Percentiles rank a stretch among this genome's conserved stretches.
Conservation (phyloP, 2,113 vertebrate species). For the Maccullochella peelii region DNA sequence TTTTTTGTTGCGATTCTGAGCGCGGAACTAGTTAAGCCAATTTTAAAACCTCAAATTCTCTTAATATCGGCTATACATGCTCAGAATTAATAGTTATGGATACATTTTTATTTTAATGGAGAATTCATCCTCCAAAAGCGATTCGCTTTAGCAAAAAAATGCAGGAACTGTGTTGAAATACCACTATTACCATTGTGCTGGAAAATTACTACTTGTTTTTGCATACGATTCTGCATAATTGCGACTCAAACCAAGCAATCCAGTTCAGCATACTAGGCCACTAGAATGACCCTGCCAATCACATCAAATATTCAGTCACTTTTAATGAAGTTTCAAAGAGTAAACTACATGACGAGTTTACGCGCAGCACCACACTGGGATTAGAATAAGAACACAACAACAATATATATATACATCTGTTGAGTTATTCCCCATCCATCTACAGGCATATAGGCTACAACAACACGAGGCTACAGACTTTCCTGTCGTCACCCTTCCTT, state of each 20-base stretch:
- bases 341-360: constrained; percentile 36
- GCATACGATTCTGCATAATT: neutral
- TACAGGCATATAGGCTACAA: neutral
- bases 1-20: neutral
- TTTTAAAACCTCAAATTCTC: neutral
- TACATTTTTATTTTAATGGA: neutral
- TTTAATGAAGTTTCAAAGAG: constrained; percentile 41
- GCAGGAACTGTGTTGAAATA: constrained; percentile 4
- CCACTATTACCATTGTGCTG: neutral
- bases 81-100: neutral
- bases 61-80: no score
- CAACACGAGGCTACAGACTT: neutral
- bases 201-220: neutral
- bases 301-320: constrained; percentile 62
- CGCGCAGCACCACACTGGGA: neutral
- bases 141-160: constrained; percentile 22
- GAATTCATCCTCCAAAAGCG: constrained; percentile 22
- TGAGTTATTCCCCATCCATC: constrained; percentile 7
- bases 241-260: constrained; percentile 36
- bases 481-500: constrained; percentile 8
- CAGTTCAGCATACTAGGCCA: constrained; percentile 50
- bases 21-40: neutral
- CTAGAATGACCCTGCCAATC: constrained; percentile 32
- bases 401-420: constrained; percentile 10
- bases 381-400: constrained; percentile 13